Evolutionary conservation across 2,797 vertebrate genomes (phyloP).

Genomic region (Euphonia xanthogaster): DNA sequence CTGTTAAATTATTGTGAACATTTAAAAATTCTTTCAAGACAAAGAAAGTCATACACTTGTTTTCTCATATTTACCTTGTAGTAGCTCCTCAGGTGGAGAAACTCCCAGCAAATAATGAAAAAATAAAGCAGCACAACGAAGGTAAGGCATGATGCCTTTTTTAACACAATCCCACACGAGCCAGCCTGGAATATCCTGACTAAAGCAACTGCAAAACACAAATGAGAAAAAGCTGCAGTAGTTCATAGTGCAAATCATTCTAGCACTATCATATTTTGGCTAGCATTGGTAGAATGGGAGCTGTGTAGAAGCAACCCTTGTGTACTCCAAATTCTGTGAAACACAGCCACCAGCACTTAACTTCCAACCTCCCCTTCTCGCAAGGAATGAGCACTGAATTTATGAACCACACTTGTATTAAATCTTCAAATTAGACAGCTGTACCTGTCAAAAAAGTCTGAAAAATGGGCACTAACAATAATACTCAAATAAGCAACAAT

Average conservation of each 20-base stretch:
- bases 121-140: slow-evolving; percentile 91
- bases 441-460: background rate
- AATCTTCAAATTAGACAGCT: background rate
- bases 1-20: background rate
- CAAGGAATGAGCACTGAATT: background rate
- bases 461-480: background rate
- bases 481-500: background rate
- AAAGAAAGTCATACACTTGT: background rate
- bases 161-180: slow-evolving; percentile 85
- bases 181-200: slow-evolving; percentile 80
- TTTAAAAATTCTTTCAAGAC: background rate
- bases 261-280: background rate
- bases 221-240: slow-evolving; percentile 18
- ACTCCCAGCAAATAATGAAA: slow-evolving; percentile 94
- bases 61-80: slow-evolving; percentile 68
- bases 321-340: background rate
- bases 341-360: background rate
- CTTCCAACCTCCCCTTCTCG: background rate
- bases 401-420: background rate
- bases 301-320: background rate
- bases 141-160: slow-evolving; percentile 87
- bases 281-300: background rate
- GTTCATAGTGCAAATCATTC: background rate
- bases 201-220: slow-evolving; percentile 76
- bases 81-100: slow-evolving; percentile 88